Evolutionary conservation across 1,140 invertebrate species (phyloP).

Genomic region (Macrotrachela quadricornifera): DNA sequence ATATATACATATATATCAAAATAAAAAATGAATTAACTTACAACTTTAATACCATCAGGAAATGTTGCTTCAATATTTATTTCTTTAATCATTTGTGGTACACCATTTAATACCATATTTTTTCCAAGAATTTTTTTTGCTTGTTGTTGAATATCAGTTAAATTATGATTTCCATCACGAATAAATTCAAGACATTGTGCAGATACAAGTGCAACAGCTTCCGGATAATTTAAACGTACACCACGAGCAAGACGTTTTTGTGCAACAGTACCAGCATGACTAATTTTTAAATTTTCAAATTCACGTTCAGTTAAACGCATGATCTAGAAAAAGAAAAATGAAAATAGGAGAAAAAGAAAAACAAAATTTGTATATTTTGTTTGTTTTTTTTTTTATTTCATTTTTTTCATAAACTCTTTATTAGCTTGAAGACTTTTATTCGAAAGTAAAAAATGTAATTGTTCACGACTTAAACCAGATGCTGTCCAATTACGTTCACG

Average conservation of each 20-base stretch:
- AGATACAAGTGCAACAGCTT: conserved; percentile 23
- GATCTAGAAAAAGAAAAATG: no score
- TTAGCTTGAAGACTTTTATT: conserved; percentile 13
- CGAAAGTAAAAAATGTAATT: conserved; percentile 9
- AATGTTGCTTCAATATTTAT: conserved; percentile 28
- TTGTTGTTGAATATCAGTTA: conserved; percentile 21
- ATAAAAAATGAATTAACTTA: conserved; percentile 10
- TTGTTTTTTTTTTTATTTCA: no score
- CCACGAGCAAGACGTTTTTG: conserved; percentile 25
- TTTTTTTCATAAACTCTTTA: no score
- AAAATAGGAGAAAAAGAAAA: no score
- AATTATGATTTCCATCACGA: conserved; percentile 18
- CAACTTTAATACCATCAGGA: conserved; percentile 28
- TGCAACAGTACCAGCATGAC: conserved; percentile 22
- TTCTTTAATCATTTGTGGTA: conserved; percentile 21
- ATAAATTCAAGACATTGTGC: conserved; percentile 21
- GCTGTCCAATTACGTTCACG: no score
- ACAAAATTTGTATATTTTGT: no score
- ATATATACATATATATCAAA: no score
- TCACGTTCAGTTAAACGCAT: conserved; percentile 25
- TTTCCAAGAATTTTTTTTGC: conserved; percentile 20
- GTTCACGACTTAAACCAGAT: conserved; percentile 3
- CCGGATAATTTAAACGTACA: conserved; percentile 24
- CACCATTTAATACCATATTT: conserved; percentile 22
- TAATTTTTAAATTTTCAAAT: conserved; percentile 21